phyloP scores from a whole-genome alignment of 2,113 vertebrate genomes.

The Urocitellus parryii region DNA sequence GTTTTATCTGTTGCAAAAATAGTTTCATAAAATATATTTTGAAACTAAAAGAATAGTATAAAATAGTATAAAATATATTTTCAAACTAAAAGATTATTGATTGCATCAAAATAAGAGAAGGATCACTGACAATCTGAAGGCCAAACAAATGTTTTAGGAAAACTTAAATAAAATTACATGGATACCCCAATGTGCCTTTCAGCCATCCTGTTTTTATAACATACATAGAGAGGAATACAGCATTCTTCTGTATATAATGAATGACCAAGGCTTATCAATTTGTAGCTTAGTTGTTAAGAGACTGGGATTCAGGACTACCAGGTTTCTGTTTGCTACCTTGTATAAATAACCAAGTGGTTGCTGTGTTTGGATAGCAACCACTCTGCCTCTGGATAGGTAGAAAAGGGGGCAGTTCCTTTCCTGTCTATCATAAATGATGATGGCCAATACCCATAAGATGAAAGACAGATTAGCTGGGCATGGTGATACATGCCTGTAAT shows the following conservation, averaged over 20 bases:
- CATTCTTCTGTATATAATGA: not conserved
- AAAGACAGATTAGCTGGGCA: not conserved
- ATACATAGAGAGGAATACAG: not conserved
- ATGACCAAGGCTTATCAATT: not conserved
- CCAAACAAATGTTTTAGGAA: constrained; percentile 28
- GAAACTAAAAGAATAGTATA: constrained; percentile 44
- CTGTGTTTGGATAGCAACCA: not conserved
- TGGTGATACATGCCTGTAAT: too few relatives aligned
- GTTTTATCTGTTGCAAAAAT: not conserved
- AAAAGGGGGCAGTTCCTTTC: not conserved
- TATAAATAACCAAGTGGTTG: not conserved
- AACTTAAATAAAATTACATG: constrained; percentile 18
- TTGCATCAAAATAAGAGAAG: not conserved
- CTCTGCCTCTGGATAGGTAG: not conserved
- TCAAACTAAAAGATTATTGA: constrained; percentile 45
- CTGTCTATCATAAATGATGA: not conserved
- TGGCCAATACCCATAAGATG: not conserved
- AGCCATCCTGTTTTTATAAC: not conserved
- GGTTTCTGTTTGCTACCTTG: not conserved
- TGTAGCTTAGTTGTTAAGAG: not conserved
- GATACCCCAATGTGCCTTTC: not conserved
- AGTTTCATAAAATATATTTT: constrained; percentile 2
- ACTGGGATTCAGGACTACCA: not conserved
- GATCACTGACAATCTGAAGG: not conserved
- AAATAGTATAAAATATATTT: not conserved